Base-by-base conservation (phyloP, 1,140 invertebrate species). In the Frieseomelitta varia region DNA sequence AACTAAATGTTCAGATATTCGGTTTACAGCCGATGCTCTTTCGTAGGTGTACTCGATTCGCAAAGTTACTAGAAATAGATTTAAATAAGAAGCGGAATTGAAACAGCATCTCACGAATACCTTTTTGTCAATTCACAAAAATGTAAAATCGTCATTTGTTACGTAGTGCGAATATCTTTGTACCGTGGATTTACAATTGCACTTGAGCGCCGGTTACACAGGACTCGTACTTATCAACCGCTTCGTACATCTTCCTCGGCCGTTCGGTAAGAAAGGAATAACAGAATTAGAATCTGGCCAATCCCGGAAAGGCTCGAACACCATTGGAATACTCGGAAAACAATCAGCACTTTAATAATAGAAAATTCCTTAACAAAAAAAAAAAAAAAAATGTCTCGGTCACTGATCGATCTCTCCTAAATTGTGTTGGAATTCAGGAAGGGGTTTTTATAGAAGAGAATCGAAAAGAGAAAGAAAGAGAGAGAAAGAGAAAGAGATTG, bases 381-480 rank as follows among this genome's bases (percentile, higher is more conserved):
- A 39, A 39, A 39, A 8, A 47, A 47, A 47, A 34, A 39, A 68
- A 3, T 68, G 24, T 39, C 67, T 21, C 67, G 39, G 21, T 68
- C 17, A 75, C 55, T 56, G 15, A 85, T n/a, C 61, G n/a, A 68
- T 51, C 17, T 78, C 67, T 76, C 24, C 19, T 24, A 19, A 72
- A 53, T 79, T 78, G 24, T 72, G 24, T 72, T 79, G 76, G 68
- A 58, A 84, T 86, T 84, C 82, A 87, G 81, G 76, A 69, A 76
- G 58, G 34, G 74, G 56, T 67, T 51, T 79, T 21, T 65, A 73
- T 53, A 63, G 55, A 74, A 75, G 19, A 82, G 51, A 71, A 34
- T 67, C 30, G 17, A 19, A 61, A 61, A 61, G 24, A 61, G n/a
- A n/a, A 11, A 56, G 17, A 80, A 6, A 71, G 84, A 76, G 71